phyloP scores from a whole-genome alignment of 2,888 invertebrate genomes.

The Neoscelio sp. region DNA sequence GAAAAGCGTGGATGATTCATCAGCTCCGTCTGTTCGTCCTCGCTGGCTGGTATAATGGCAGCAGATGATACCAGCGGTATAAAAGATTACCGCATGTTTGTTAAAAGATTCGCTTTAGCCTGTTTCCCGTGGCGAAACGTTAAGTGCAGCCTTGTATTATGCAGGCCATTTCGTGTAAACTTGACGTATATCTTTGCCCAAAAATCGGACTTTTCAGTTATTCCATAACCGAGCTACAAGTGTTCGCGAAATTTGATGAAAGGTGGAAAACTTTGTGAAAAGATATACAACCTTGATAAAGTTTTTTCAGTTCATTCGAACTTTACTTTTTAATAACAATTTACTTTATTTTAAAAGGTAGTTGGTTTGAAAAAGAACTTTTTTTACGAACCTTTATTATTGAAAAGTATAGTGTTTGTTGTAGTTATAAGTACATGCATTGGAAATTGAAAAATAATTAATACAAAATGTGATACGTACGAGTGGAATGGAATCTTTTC shows the following conservation, averaged over 20 bases:
- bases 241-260: constrained; percentile 41
- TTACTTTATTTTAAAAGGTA: too few relatives aligned
- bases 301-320: not conserved
- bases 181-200: constrained; percentile 63
- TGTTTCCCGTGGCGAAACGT: constrained; percentile 77
- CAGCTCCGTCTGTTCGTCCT: constrained; percentile 60
- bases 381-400: too few relatives aligned
- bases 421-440: too few relatives aligned
- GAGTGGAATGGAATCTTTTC: too few relatives aligned
- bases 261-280: constrained; percentile 13
- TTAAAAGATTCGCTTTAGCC: constrained; percentile 78
- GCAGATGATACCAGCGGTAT: constrained; percentile 67
- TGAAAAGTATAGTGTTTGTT: too few relatives aligned
- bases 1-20: constrained; percentile 68
- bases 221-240: constrained; percentile 31
- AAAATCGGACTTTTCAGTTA: constrained; percentile 58
- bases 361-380: too few relatives aligned
- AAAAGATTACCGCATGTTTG: constrained; percentile 75
- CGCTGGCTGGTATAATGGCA: constrained; percentile 55
- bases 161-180: constrained; percentile 74
- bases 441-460: too few relatives aligned
- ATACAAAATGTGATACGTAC: too few relatives aligned
- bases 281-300: not conserved
- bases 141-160: constrained; percentile 78
- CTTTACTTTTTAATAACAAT: too few relatives aligned